A percentile compares a stretch with the other conserved stretches of the same genome.
phyloP scores from a whole-genome alignment of 2,113 vertebrate genomes.

The Pongo pygmaeus region DNA sequence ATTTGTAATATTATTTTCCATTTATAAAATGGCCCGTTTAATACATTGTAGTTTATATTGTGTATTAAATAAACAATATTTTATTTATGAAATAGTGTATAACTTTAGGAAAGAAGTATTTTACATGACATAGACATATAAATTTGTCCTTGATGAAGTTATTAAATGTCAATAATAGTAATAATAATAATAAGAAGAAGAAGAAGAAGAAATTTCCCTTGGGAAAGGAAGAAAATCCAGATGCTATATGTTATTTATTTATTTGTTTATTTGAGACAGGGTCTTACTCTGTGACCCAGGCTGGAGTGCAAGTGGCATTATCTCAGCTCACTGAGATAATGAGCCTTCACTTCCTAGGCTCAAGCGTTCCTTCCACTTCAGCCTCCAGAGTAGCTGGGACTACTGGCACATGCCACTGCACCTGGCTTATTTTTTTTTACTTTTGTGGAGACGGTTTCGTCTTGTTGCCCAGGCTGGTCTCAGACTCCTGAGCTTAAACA shows the following conservation, averaged over 20 bases:
- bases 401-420: too few relatives aligned
- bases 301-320: too few relatives aligned
- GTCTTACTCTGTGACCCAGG: too few relatives aligned
- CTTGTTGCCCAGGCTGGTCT: too few relatives aligned
- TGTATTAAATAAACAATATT: background rate
- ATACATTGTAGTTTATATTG: background rate
- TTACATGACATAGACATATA: background rate
- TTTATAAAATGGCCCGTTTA: background rate
- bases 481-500: too few relatives aligned
- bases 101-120: background rate
- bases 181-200: background rate
- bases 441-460: too few relatives aligned
- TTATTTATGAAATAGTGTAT: background rate
- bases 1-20: conserved; percentile 8
- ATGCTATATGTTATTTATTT: background rate
- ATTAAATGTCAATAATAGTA: background rate
- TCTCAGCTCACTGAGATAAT: too few relatives aligned
- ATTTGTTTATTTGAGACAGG: too few relatives aligned
- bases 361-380: too few relatives aligned
- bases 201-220: background rate
- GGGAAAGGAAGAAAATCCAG: background rate
- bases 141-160: background rate
- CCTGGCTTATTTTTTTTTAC: too few relatives aligned
- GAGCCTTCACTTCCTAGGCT: too few relatives aligned
- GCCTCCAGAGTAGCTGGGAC: too few relatives aligned